Evolutionary conservation across 2,888 invertebrate species (phyloP), one percentile per base, ranked within the genome.

Genomic region (Lycaena phlaeas): DNA sequence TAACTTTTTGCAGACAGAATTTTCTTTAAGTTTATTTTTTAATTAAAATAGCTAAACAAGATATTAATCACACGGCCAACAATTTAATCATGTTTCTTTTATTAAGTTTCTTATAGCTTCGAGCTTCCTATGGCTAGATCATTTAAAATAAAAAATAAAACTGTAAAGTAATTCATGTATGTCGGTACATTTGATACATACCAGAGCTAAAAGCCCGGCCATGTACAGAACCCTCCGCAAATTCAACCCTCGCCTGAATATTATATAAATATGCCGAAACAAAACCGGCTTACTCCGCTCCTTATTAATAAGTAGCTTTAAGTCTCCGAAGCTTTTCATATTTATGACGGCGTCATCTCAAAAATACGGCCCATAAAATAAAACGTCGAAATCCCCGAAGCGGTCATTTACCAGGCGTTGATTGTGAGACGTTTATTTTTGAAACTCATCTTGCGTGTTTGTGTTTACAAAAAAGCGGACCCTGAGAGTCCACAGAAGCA

Each of bases 301-400:
- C 22, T 22, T 34, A 34, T 22, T 34, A 34, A 12, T 22, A 22
- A 34, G 18, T 11, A 17, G 11, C 18, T 18, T 31, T 18, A 31
- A 31, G 31, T 18, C 18, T 11, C 12, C 12, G 22, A 34, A 22
- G 34, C 12, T 34, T 34, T 34, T 18, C 34, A 34, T 34, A 34
- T 34, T 22, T 22, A 12, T 18, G 31, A 34, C 22, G 34, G 34
- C 5, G 34, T 12, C 22, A 22, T 22, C 22, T 34, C 18, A 22
- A 22, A 34, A 34, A 17, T 18, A 18, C 11, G n/a, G 31, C 6
- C 17, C 12, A 34, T 34, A 34, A 18, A 31, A 31, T 31, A 31
- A 31, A 31, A 18, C 11, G 17, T 18, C 31, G 2, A 17, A 18
- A 17, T 11, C 11, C 18, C 17, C 11, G 18, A 18, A 12, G 22